Base-by-base conservation (phyloP, 2,888 invertebrate species). In the Dynastes hyllus region DNA sequence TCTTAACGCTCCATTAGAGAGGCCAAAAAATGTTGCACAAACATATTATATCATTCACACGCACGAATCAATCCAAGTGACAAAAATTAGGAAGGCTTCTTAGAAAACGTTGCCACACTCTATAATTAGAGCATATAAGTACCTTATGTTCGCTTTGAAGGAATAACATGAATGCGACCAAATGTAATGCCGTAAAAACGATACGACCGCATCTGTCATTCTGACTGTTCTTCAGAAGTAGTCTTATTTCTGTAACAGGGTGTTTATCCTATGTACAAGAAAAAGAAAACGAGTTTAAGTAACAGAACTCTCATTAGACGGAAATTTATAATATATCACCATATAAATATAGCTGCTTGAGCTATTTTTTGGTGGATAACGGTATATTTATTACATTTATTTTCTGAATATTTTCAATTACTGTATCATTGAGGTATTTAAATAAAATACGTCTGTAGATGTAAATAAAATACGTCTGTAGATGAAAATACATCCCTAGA, bases 101-200 rank as follows among this genome's bases (percentile, higher is more conserved):
- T 8, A 11, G 29, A 32, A 55, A 55, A 55, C 55, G 9, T 37
- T 16, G 32, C 13, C 32, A n/a, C 16, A 45, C 37, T 32, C 71
- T 71, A 71, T 55, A 71, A 71, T 71, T 71, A 71, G 71, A 71
- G 32, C 32, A 37, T 70, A 51, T 70, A 51, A 70, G 70, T 32
- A 53, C 29, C 51, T 70, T 53, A 70, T 53, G 51, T 51, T 29
- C 13, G 51, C 40, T 53, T 53, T 70, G 51, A 70, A 51, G 53
- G 27, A 70, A 51, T 27, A 70, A 70, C 11, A 70, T 70, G 70
- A 29, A 53, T 53, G 53, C 58, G 71, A 58, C 55, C 40, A 71
- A 55, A 71, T 55, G 55, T 71, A 58, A 50, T 69, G 69, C 69
- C 37, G 37, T 71, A 71, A 71, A 71, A 71, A 55, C 40, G 71